Conservation (phyloP, 1,140 invertebrate species). For the Neodiprion pinetum region DNA sequence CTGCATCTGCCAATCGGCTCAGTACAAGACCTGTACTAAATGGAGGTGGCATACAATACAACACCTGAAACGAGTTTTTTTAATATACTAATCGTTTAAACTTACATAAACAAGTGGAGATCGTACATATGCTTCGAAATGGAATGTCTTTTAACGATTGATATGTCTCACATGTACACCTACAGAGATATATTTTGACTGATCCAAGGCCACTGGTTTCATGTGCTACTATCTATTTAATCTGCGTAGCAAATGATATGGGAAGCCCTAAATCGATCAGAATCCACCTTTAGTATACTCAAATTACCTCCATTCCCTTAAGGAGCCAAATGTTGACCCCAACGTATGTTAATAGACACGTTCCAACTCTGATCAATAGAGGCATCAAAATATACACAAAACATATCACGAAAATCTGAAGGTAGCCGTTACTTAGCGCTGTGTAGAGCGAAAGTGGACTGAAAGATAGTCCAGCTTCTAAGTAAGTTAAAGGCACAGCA, state of each 20-base stretch:
- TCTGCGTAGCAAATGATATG: no score
- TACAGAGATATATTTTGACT: no score
- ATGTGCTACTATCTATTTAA: no score
- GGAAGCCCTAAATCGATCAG: no score
- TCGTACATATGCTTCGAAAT: not conserved
- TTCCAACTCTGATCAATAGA: constrained; percentile 46
- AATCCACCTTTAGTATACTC: no score
- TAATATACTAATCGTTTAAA: constrained; percentile 20
- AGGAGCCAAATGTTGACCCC: constrained; percentile 53
- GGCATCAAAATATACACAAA: constrained; percentile 56
- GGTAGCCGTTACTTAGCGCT: constrained; percentile 45
- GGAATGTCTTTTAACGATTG: not conserved
- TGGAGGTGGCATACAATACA: constrained; percentile 59
- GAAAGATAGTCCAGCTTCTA: constrained; percentile 54
- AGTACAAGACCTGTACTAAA: constrained; percentile 54
- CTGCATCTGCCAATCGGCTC: constrained; percentile 50
- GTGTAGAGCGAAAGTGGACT: constrained; percentile 42
- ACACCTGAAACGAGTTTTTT: constrained; percentile 43
- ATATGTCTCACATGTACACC: not conserved
- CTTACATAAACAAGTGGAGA: constrained; percentile 7
- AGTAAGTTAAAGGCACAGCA: constrained; percentile 53
- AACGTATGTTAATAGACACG: constrained; percentile 39
- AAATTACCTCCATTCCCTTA: constrained; percentile 56
- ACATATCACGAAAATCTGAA: constrained; percentile 47
- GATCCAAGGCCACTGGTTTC: no score